A percentile compares a stretch with the other conserved stretches of the same genome.
Evolutionary conservation across 2,113 vertebrate species (phyloP).

Genomic region (Telmatochromis sp.): DNA sequence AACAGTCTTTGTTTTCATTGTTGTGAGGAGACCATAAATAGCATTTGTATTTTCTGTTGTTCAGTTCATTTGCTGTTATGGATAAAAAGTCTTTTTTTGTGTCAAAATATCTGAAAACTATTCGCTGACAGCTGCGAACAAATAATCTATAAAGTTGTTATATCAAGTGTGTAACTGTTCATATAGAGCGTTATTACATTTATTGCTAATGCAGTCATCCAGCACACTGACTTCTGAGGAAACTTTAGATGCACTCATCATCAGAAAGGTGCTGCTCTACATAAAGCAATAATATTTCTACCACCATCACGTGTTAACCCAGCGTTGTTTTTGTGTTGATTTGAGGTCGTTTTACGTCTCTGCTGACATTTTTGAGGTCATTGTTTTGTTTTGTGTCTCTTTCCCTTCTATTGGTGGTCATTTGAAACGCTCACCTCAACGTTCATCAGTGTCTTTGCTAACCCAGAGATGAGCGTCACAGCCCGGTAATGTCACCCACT

Average conservation of each 20-base stretch:
- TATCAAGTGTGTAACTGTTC: fast-evolving
- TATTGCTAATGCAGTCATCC: fast-evolving
- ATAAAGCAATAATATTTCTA: background rate
- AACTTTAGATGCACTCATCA: fast-evolving
- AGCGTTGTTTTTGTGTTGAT: background rate
- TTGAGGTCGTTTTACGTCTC: background rate
- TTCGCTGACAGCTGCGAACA: fast-evolving
- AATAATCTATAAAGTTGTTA: background rate
- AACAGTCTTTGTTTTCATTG: fast-evolving
- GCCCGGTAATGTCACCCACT: background rate
- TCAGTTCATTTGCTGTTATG: background rate
- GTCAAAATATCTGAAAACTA: fast-evolving
- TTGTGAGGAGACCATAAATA: fast-evolving
- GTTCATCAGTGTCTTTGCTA: background rate
- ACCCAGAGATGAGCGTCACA: background rate
- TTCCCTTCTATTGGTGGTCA: background rate
- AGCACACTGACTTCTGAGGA: background rate
- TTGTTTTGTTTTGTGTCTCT: background rate
- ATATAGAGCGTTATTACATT: background rate
- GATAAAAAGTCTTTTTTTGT: background rate
- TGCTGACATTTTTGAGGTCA: background rate
- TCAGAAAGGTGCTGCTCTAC: background rate
- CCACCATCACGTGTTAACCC: background rate
- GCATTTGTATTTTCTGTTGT: background rate
- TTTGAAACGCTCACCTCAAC: background rate